Evolutionary conservation across 2,113 vertebrate species (phyloP), one percentile per base, ranked within the genome.

Genomic region (Acanthisitta chloris): DNA sequence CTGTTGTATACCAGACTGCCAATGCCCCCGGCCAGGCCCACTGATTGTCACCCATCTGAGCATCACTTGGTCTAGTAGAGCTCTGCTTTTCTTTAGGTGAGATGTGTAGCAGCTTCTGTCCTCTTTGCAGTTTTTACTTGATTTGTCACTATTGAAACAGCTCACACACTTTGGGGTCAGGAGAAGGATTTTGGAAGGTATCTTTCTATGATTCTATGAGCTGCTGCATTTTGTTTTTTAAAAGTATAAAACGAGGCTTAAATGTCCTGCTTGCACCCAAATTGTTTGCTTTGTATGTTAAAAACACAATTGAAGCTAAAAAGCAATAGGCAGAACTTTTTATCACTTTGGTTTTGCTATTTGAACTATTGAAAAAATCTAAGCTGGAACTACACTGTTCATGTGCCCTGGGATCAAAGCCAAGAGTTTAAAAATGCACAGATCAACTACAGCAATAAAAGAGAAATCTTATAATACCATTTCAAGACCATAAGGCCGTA

Each of bases 1-100:
- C 24, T 17, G 20, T 3, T 31, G 45, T 1, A 2, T 1, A 0
- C 23, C 10, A 34, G 34, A 3, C 28, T 24, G 33, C 17, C 14
- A 1, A 19, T n/a, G 64, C n/a, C 77, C 38, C n/a, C 7, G 13
- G 33, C 6, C 16, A 24, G 34, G 29, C 24, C 38, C 6, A 1
- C 25, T 33, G 16, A 4, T 2, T 21, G 11, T 10, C 3, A 0
- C 12, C 17, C 18, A 2, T 5, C n/a, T 13, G 12, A 74, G 40
- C 28, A n/a, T 21, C 48, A 0, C 18, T 23, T 25, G 13, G 17
- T 8, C 2, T 0, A 48, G 43, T 34, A 13, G 51, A 77, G 11
- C 38, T 77, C 29, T 0, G 0, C 3, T n/a, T 71, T 36, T 45
- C 23, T 2, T 57, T 28, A 29, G 17, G 9, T 49, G 10, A 51